Base-by-base conservation (phyloP, 1,140 invertebrate species). In the Caenorhabditis tropicalis region DNA sequence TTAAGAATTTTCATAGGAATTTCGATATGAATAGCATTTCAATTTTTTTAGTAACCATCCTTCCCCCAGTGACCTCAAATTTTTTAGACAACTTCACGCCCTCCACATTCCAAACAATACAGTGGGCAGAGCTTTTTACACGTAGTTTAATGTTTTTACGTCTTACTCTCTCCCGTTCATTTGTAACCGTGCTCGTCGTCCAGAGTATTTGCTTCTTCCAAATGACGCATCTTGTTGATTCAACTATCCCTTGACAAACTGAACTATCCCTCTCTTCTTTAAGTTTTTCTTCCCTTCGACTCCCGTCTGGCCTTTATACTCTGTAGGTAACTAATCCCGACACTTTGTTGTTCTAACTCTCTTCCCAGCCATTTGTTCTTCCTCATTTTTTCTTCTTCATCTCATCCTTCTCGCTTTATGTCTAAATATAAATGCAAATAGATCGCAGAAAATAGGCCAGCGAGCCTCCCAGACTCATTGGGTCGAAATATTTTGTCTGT, bases 171-270 rank as follows among this genome's bases (percentile, higher is more conserved):
- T 21, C n/a, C 36, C 33, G 65, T 43, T 74, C 65, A 74, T 39
- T 74, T 74, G 7, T 33, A 43, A 36, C 24, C 65, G n/a, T 43
- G n/a, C 65, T 74, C 19, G 7, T 16, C 9, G 19, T 7, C n/a
- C 29, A n/a, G 27, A 74, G 36, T 74, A 74, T 74, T 74, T 74
- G 65, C 36, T 74, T 24, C 65, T 74, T 74, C 65, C 65, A 39
- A 74, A 74, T 43, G 65, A 74, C 65, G 36, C 65, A 74, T 74
- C 65, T 74, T 74, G 65, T 74, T 74, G 65, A 74, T 74, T 74
- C 36, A 19, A 46, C 65, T 43, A 33, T 74, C n/a, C 65, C n/a
- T 74, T 24, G 31, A n/a, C 58, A 65, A 65, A 65, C 58, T 36
- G 58, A 65, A 65, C 58, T 65, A 74, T 33, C 65, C 24, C 24